These are phyloP conservation scores for Zele albiditarsus DNA, from an alignment of 2,888 invertebrate species.

Conservation along the genomic window DNA sequence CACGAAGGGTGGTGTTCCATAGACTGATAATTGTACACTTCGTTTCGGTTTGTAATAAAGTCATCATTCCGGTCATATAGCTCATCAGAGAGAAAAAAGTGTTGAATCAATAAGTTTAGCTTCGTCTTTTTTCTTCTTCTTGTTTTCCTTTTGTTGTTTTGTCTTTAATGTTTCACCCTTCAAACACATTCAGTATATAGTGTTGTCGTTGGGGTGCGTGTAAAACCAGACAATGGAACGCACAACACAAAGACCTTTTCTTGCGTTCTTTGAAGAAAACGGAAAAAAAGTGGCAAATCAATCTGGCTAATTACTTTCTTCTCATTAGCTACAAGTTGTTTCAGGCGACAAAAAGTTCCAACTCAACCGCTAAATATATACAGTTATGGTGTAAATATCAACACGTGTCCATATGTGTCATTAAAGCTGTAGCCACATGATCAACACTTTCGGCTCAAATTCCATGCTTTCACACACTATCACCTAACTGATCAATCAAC, in stretches of 20 bases:
- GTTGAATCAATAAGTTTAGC: conserved; percentile 9
- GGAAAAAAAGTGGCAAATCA: conserved; percentile 42
- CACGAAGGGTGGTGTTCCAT: conserved; percentile 21
- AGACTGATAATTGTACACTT: conserved; percentile 64
- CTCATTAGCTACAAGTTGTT: conserved; percentile 23
- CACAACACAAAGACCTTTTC: conserved; percentile 46
- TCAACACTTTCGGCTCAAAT: not conserved
- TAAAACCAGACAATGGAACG: conserved; percentile 54
- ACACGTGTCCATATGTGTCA: not conserved
- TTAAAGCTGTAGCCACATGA: not conserved
- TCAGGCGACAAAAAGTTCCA: conserved; percentile 8
- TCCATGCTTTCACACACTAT: not conserved
- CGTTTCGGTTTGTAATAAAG: conserved; percentile 65
- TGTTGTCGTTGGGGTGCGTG: conserved; percentile 48
- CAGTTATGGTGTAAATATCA: not conserved
- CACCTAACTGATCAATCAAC: not conserved
- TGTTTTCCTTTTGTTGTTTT: conserved; percentile 25
- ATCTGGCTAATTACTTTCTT: conserved; percentile 58
- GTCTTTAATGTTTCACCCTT: conserved; percentile 41
- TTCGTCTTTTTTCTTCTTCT: conserved; percentile 15
- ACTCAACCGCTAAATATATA: not conserved
- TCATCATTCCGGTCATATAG: conserved; percentile 53
- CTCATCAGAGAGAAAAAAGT: conserved; percentile 27
- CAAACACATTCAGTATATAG: conserved; percentile 22
- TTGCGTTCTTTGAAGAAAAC: not conserved